Base-by-base conservation (phyloP, 2,113 vertebrate genomes). In the Archocentrus centrarchus region DNA sequence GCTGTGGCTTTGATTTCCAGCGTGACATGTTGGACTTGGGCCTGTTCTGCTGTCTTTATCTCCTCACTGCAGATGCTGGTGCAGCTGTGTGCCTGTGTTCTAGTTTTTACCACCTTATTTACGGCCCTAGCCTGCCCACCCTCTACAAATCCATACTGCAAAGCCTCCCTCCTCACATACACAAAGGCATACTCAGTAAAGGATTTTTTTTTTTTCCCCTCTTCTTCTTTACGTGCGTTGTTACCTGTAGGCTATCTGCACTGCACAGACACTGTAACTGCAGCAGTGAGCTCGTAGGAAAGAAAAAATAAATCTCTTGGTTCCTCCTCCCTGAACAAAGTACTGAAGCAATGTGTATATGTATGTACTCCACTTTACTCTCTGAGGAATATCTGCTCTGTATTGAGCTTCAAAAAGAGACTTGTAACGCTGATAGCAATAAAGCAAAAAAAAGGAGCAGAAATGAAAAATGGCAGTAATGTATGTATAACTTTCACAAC, bases 201-300 rank as follows among this genome's bases (percentile, higher is more conserved):
- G 9, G 37, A 39, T 85, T 80, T 59, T 88, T 75, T 22, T 70
- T 59, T 63, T 22, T 58, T 27, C 27, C 27, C 44, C 18, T 18
- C 68, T 55, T 75, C 77, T 55, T 30, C 70, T 90, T 85, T 81
- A 82, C 64, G 14, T 84, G 75, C 53, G 61, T 84, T 90, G 88
- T 90, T 93, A 92, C 89, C 92, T 92, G 87, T 83, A 79, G 93
- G 91, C 93, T 93, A 94, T 94, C 90, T 92, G 79, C 83, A 14
- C 88, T 39, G 75, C 90, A 81, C 93, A 94, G 93, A 89, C 89
- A 85, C 62, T 60, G 62, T 66, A 60, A 79, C 92, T 88, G 81
- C 90, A 89, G 83, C 83, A 79, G 82, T 20, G 70, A 87, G 89
- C 86, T 77, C 4, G 37, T 41, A 77, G 75, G 76, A 87, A 85